These are phyloP conservation scores for Okapia johnstoni DNA, from an alignment of 2,113 vertebrate genomes.

Conservation along the genomic window DNA sequence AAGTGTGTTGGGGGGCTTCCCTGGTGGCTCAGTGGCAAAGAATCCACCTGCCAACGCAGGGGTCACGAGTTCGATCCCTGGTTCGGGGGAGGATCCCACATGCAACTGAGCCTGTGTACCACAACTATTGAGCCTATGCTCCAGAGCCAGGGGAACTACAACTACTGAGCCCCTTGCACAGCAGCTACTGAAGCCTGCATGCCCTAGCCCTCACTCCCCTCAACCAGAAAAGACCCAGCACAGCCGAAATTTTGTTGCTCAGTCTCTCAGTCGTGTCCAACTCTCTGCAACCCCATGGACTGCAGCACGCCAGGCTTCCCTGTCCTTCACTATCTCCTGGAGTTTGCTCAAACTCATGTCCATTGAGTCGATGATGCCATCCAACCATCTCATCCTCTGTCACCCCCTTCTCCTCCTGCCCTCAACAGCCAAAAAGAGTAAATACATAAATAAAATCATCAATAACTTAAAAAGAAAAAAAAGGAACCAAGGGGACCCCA, in stretches of 20 bases:
- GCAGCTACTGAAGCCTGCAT: not conserved
- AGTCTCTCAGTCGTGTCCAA: not conserved
- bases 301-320: not conserved
- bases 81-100: not conserved
- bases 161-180: no score
- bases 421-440: not conserved
- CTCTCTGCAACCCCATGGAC: not conserved
- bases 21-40: not conserved
- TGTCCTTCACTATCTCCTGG: not conserved
- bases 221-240: not conserved
- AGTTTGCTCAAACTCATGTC: not conserved
- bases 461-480: not conserved
- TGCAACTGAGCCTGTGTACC: not conserved
- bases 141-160: not conserved
- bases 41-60: not conserved
- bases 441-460: not conserved
- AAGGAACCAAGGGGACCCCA: not conserved
- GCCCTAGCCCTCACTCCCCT: not conserved
- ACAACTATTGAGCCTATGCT: not conserved
- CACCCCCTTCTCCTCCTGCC: not conserved
- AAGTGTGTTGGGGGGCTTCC: not conserved
- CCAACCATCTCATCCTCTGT: not conserved
- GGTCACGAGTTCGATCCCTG: not conserved
- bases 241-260: not conserved
- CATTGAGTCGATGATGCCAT: not conserved